A percentile compares a stretch with the other conserved stretches of the same genome.
Conservation (phyloP, 2,888 invertebrate genomes). For the Geophilus truncorum region DNA sequence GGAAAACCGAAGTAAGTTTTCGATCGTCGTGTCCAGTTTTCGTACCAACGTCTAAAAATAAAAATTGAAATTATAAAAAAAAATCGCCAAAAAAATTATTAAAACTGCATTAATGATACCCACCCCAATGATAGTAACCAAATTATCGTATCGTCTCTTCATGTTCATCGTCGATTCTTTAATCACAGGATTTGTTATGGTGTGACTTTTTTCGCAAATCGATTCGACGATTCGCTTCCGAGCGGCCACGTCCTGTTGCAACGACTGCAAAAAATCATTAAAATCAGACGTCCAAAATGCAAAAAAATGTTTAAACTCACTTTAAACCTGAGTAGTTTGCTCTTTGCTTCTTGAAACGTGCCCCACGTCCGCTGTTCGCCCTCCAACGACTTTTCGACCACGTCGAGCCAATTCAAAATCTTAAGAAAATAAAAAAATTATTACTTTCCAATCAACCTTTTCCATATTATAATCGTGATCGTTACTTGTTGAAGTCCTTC, state of each 20-base stretch:
- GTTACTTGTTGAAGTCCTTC: slow-evolving; percentile 70
- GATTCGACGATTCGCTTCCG: slow-evolving; percentile 87
- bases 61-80: not conserved
- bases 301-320: slow-evolving; percentile 41
- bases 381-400: slow-evolving; percentile 64
- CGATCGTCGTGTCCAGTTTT: slow-evolving; percentile 49
- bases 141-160: slow-evolving; percentile 67
- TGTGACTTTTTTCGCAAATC: slow-evolving; percentile 79
- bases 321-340: slow-evolving; percentile 77
- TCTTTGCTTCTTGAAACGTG: slow-evolving; percentile 76
- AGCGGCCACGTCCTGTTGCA: slow-evolving; percentile 80
- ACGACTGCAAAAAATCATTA: slow-evolving; percentile 53
- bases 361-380: slow-evolving; percentile 53
- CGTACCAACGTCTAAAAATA: slow-evolving; percentile 23
- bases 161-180: slow-evolving; percentile 64
- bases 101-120: not conserved
- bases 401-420: slow-evolving; percentile 73
- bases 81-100: not conserved
- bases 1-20: slow-evolving; percentile 78
- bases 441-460: too few relatives aligned
- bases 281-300: not conserved
- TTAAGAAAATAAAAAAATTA: not conserved
- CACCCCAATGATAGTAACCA: slow-evolving; percentile 47
- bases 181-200: slow-evolving; percentile 50
- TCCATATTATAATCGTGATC: too few relatives aligned